Evolutionary conservation across 2,888 invertebrate genomes (phyloP).

Genomic region (Meiosimyza platycephala): DNA sequence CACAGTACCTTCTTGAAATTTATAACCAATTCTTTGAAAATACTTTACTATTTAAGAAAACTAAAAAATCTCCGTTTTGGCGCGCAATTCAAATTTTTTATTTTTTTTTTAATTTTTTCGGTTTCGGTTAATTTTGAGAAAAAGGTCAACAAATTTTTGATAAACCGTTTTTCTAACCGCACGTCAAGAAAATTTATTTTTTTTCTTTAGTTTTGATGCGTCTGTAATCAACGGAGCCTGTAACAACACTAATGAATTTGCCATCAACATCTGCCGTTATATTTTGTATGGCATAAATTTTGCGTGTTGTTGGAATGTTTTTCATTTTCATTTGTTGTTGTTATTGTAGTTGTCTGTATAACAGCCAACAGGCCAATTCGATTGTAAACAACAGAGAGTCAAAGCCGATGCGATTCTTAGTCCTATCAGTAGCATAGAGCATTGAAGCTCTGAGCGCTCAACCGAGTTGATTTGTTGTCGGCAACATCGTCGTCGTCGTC

Average conservation of each 20-base stretch:
- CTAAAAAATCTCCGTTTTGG: background rate
- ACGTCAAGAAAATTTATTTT: slow-evolving; percentile 2
- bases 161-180: background rate
- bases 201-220: slow-evolving; percentile 50
- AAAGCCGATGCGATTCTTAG: slow-evolving; percentile 13
- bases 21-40: too few species aligned
- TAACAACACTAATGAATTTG: slow-evolving; percentile 65
- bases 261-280: slow-evolving; percentile 46
- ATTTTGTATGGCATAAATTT: slow-evolving; percentile 33
- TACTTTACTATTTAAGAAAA: background rate
- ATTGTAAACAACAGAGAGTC: slow-evolving; percentile 35
- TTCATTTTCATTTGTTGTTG: too few species aligned
- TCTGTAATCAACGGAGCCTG: slow-evolving; percentile 66
- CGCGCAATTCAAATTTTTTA: slow-evolving; percentile 32
- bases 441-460: too few species aligned
- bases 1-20: too few species aligned
- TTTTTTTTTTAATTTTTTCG: background rate
- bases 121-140: too few species aligned
- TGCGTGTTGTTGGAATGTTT: slow-evolving; percentile 17
- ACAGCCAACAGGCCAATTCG: slow-evolving; percentile 26
- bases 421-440: too few species aligned
- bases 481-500: background rate
- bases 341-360: slow-evolving; percentile 27
- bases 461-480: slow-evolving; percentile 14
- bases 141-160: too few species aligned